phyloP scores from a whole-genome alignment of 2,888 invertebrate species.

The Parnassius mnemosyne region DNA sequence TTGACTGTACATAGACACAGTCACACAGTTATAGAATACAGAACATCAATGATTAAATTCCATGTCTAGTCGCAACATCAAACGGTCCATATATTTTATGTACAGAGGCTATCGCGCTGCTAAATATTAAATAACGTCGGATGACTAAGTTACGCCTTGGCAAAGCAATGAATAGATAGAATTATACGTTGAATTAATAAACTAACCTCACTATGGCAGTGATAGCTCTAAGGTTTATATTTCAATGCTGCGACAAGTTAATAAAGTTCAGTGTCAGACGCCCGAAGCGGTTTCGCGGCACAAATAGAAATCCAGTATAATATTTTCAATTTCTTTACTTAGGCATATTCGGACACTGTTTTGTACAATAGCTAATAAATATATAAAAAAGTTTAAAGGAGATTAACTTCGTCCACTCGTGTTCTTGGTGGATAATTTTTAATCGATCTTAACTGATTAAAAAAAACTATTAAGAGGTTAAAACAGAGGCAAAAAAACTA shows the following conservation, averaged over 20 bases:
- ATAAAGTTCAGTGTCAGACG: slow-evolving; percentile 18
- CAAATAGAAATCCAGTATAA: background rate
- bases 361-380: too few relatives aligned
- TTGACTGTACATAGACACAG: too few relatives aligned
- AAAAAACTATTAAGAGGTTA: too few relatives aligned
- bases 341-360: background rate
- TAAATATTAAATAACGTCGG: slow-evolving; percentile 18
- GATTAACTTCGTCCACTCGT: too few relatives aligned
- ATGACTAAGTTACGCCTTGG: slow-evolving; percentile 10
- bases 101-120: background rate
- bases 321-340: slow-evolving; percentile 4
- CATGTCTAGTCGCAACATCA: background rate
- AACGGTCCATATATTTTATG: background rate
- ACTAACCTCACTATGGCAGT: background rate
- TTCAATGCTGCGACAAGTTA: slow-evolving; percentile 14
- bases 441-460: too few relatives aligned
- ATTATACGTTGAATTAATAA: slow-evolving; percentile 2
- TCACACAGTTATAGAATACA: too few relatives aligned
- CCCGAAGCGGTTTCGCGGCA: slow-evolving; percentile 4
- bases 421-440: too few relatives aligned
- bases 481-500: too few relatives aligned
- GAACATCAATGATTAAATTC: background rate
- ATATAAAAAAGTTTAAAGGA: too few relatives aligned
- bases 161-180: slow-evolving; percentile 12
- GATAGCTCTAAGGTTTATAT: slow-evolving; percentile 1